Evolutionary conservation across 2,797 vertebrate species (phyloP).

Genomic region (Phrynocephalus vlangalii): DNA sequence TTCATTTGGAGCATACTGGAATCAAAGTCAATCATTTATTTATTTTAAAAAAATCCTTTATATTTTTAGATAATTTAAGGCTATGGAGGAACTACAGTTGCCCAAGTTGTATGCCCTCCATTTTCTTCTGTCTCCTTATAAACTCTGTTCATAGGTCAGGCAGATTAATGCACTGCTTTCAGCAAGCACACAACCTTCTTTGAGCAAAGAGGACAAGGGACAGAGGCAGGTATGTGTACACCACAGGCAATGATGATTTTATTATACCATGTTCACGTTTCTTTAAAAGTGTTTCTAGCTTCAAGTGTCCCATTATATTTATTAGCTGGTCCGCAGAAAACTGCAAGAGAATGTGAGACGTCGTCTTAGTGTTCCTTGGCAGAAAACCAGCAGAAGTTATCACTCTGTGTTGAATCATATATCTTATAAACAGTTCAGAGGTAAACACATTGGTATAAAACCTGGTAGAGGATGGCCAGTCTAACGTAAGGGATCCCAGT

Average conservation of each 20-base stretch:
- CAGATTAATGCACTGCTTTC: background rate
- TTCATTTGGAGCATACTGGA: background rate
- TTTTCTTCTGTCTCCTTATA: background rate
- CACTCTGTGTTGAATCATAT: background rate
- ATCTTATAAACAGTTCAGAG: background rate
- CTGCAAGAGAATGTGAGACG: background rate
- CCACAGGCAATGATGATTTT: background rate
- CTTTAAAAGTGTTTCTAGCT: background rate
- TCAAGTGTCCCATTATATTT: background rate
- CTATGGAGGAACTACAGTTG: background rate
- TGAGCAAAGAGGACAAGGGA: background rate
- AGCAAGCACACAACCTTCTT: background rate
- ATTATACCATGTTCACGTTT: background rate
- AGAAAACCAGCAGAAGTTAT: background rate
- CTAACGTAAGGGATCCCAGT: background rate
- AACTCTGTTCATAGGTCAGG: background rate
- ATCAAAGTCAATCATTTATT: background rate
- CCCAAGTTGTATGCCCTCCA: background rate
- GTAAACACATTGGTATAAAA: conserved; percentile 1
- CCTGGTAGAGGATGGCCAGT: background rate
- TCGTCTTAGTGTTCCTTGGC: background rate
- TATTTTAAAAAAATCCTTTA: background rate
- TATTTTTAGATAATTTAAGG: background rate
- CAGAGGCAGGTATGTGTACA: background rate
- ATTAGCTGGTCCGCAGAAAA: background rate